These are phyloP conservation scores for Macrotrachela quadricornifera DNA, from an alignment of 1,140 invertebrate species.

Conservation along the genomic window DNA sequence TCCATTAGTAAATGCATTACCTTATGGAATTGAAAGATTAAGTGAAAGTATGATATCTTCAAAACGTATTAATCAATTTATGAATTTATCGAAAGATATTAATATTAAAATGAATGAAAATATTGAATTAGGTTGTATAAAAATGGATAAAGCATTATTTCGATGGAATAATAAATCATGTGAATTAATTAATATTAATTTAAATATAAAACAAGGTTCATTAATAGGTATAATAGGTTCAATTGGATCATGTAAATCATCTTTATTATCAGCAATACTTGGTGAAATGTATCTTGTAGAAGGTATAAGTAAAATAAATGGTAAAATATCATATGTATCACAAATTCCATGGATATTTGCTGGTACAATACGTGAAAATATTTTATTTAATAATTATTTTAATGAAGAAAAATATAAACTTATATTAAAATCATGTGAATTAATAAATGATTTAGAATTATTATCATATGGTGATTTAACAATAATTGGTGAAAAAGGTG, in stretches of 20 bases:
- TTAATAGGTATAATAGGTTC: constrained; percentile 28
- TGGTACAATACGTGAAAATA: constrained; percentile 69
- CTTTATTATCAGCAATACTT: constrained; percentile 23
- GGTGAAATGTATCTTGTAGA: constrained; percentile 39
- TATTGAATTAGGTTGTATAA: too few species aligned
- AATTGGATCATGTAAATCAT: constrained; percentile 30
- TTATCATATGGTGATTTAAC: constrained; percentile 43
- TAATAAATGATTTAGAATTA: constrained; percentile 48
- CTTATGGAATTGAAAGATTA: too few species aligned
- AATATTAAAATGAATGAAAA: too few species aligned
- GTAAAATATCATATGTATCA: constrained; percentile 46
- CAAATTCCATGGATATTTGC: constrained; percentile 77
- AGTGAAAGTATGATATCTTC: too few species aligned
- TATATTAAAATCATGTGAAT: constrained; percentile 53
- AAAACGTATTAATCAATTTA: too few species aligned
- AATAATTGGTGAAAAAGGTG: constrained; percentile 61
- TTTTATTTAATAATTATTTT: constrained; percentile 63
- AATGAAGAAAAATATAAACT: constrained; percentile 50
- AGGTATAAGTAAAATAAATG: constrained; percentile 14
- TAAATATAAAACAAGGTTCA: too few species aligned
- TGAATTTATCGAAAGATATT: too few species aligned
- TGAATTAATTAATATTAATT: too few species aligned
- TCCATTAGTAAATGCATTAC: too few species aligned
- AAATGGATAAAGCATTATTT: too few species aligned
- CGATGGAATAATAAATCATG: too few species aligned